phyloP scores from a whole-genome alignment of 1,140 invertebrate genomes.

The Sitobion miscanthi region DNA sequence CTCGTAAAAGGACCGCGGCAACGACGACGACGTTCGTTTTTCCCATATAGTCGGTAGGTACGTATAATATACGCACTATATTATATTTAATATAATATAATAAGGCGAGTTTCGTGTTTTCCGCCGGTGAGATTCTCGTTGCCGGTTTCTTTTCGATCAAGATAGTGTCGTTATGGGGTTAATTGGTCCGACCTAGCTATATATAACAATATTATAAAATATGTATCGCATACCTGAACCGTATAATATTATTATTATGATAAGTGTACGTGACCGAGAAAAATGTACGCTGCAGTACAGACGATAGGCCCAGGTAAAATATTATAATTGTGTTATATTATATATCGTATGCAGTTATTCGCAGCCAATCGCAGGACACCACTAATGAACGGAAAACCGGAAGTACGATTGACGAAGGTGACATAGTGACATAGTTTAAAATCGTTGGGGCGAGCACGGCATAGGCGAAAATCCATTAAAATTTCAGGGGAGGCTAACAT shows the following conservation, averaged over 20 bases:
- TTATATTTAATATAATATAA: not conserved
- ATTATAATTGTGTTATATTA: not conserved
- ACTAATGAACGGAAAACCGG: not conserved
- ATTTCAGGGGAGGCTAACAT: too few relatives aligned
- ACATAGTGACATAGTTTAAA: not conserved
- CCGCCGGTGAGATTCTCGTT: not conserved
- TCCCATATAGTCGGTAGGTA: not conserved
- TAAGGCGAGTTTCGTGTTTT: not conserved
- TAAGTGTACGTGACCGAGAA: not conserved
- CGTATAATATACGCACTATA: not conserved
- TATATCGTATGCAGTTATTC: not conserved
- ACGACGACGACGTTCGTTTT: not conserved
- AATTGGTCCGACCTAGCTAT: constrained; percentile 2
- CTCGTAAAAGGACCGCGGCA: not conserved
- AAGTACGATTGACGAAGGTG: not conserved
- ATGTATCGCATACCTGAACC: not conserved
- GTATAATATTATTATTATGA: not conserved
- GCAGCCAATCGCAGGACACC: too few relatives aligned
- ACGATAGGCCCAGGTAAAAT: not conserved
- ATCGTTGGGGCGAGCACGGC: not conserved
- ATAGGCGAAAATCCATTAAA: too few relatives aligned
- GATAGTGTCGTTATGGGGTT: constrained; percentile 18
- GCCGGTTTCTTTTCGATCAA: constrained; percentile 9
- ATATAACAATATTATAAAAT: not conserved
- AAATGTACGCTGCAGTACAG: not conserved